Evolutionary conservation across 2,797 vertebrate genomes (phyloP), one percentile per base, ranked within the genome.

Genomic region (Bradypodion pumilum): DNA sequence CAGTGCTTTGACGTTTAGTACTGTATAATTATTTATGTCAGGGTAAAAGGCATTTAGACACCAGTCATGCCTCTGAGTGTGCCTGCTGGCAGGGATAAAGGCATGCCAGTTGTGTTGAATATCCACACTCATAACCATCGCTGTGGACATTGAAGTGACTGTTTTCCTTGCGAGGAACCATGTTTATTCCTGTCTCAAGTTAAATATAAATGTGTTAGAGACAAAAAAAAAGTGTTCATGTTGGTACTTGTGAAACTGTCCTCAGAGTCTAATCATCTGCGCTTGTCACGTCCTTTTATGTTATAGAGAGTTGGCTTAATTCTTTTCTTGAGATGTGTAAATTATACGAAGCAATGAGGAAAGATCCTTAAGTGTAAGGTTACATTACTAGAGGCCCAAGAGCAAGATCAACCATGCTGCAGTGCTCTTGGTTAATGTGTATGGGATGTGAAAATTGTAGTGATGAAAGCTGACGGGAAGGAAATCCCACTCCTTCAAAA

Each of bases 141-240:
- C 52, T 66, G 3, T 49, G 29, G 62, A 68, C 66, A 80, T 44
- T 35, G 32, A 74, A 83, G 70, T 60, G 27, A 70, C 35, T 40
- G 65, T 23, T 59, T 56, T 66, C 59, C 52, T 29, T 16, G 7
- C 35, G 72, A 84, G 37, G 23, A 70, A 29, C 25, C 60, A 56
- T 15, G 21, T 49, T 68, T 73, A 63, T 73, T 73, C 42, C 44
- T 80, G 21, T 60, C 46, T 27, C 75, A 72, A 35, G 40, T 63
- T 84, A 78, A 78, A 78, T 78, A 78, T 84, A 78, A 84, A 78
- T 84, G 32, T 44, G 40, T 63, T 63, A 15, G 56, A 42, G 59
- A 73, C 68, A 60, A 7, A 42, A 52, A 52, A 78, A 40, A 32
- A 56, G 29, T 83, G 63, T 59, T 81, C 56, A 4, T 78, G 65